phyloP scores from a whole-genome alignment of 2,113 vertebrate species.

The Calypte anna region DNA sequence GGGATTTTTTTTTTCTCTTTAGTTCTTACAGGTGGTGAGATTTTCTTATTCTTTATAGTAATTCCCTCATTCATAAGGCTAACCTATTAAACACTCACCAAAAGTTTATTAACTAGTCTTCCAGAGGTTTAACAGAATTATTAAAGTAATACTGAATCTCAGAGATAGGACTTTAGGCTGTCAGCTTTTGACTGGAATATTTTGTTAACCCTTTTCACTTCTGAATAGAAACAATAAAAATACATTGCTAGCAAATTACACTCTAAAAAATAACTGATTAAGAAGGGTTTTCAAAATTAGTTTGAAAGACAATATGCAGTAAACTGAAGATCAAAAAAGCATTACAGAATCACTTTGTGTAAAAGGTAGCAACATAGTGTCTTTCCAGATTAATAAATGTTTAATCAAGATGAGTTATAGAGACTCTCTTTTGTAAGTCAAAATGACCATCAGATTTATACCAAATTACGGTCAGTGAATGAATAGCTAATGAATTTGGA shows the following conservation, averaged over 20 bases:
- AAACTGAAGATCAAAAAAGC: slow-evolving; percentile 11
- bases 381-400: slow-evolving; percentile 38
- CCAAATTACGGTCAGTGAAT: slow-evolving; percentile 15
- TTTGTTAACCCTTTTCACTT: neutral
- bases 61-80: neutral
- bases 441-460: slow-evolving; percentile 17
- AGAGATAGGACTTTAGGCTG: neutral
- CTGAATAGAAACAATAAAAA: neutral
- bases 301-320: neutral
- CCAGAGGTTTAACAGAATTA: neutral
- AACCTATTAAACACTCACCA: neutral
- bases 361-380: neutral
- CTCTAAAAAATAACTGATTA: neutral
- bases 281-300: neutral
- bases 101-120: neutral
- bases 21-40: neutral
- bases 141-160: neutral
- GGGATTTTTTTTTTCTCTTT: neutral
- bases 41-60: neutral
- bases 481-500: slow-evolving; percentile 35
- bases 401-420: slow-evolving; percentile 35
- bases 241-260: neutral
- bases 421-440: neutral
- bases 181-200: neutral
- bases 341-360: neutral